Evolutionary conservation across 2,888 invertebrate species (phyloP).

Genomic region (Liodrosophila aerea): DNA sequence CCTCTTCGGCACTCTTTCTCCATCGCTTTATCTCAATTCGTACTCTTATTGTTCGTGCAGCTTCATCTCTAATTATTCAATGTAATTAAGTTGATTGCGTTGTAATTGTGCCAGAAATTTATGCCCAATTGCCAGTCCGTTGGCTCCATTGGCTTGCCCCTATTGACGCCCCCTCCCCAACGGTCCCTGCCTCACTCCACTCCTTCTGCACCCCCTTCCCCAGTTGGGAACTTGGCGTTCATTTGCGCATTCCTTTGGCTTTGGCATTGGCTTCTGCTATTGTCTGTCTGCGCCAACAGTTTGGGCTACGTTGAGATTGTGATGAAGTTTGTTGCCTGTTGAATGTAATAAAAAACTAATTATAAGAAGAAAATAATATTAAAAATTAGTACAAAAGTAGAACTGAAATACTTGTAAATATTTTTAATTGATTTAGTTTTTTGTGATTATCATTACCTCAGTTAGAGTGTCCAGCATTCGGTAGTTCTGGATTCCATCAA

Average conservation of each 20-base stretch:
- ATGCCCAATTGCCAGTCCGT: constrained; percentile 61
- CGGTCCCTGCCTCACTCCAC: neutral
- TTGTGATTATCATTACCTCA: neutral
- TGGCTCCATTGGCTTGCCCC: constrained; percentile 30
- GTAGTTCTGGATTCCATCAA: neutral
- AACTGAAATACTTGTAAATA: neutral
- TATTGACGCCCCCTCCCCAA: neutral
- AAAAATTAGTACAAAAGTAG: too few relatives aligned
- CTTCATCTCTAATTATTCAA: constrained; percentile 69
- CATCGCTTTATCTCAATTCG: neutral
- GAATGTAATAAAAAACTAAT: too few relatives aligned
- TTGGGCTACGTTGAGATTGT: constrained; percentile 8
- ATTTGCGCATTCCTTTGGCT: constrained; percentile 24
- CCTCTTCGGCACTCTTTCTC: neutral
- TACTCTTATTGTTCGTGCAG: neutral
- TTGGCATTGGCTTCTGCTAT: constrained; percentile 11
- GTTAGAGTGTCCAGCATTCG: neutral
- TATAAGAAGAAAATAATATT: too few relatives aligned
- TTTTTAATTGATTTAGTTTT: neutral
- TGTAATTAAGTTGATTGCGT: constrained; percentile 74
- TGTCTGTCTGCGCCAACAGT: constrained; percentile 20
- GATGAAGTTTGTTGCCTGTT: neutral
- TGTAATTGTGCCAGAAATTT: constrained; percentile 70
- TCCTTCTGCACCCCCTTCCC: neutral
- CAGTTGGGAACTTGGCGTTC: constrained; percentile 5